Conservation (phyloP, 2,113 vertebrate genomes). For the Ameiurus melas region DNA sequence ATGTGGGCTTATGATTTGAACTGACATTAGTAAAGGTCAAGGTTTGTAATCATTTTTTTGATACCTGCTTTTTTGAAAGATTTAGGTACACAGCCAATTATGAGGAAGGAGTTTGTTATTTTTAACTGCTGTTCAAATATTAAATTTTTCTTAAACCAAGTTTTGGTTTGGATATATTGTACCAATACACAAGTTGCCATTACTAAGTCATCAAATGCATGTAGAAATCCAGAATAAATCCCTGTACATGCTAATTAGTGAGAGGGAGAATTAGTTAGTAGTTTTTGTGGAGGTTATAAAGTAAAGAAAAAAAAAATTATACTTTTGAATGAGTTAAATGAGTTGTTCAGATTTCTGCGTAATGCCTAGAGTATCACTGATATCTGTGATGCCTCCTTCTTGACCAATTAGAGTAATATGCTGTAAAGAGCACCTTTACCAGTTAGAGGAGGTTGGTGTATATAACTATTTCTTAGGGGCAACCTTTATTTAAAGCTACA, state of each 20-base stretch:
- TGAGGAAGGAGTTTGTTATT: too few relatives aligned
- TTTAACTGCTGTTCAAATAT: too few relatives aligned
- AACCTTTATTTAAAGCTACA: neutral
- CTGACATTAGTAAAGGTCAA: neutral
- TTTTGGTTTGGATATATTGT: neutral
- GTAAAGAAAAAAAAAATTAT: neutral
- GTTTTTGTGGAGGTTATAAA: neutral
- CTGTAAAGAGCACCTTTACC: neutral
- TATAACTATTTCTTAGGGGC: neutral
- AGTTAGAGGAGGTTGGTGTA: neutral
- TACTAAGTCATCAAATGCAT: neutral
- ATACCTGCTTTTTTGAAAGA: neutral
- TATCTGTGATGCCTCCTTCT: neutral
- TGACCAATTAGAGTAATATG: neutral
- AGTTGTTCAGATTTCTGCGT: neutral
- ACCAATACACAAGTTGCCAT: neutral
- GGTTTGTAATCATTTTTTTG: neutral
- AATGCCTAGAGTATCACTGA: neutral
- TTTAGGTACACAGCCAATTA: too few relatives aligned
- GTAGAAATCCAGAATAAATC: neutral
- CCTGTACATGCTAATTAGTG: neutral
- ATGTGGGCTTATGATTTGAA: neutral
- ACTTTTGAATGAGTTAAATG: neutral
- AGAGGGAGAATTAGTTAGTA: neutral
- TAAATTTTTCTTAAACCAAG: too few relatives aligned